Base-by-base conservation (phyloP, 2,797 vertebrate species). In the Danio tinwini region DNA sequence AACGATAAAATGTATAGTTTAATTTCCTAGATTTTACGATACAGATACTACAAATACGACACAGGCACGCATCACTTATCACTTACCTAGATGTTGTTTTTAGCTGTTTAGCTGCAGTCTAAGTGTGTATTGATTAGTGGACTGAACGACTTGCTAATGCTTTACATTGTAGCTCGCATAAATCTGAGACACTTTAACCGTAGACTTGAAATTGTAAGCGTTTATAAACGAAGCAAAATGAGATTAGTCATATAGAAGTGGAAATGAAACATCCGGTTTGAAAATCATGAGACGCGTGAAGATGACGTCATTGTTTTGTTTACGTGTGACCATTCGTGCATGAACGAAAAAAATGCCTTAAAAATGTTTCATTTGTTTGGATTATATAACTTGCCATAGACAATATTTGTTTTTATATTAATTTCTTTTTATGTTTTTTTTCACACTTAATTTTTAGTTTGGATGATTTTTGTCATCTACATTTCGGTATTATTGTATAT, bases 251-350 rank as follows among this genome's bases (percentile, higher is more conserved):
- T 47, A n/a, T n/a, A 4, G 44, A 40, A 7, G 21, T 49, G 47
- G 17, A 50, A 29, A 21, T 39, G 7, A 68, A 14, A 37, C 49
- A 59, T 80, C 78, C 78, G 69, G 78, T 47, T 4, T 73, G n/a
- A 47, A 49, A 21, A 58, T 13, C 59, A 40, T 0, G 5, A 8
- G 59, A 17, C 78, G 78, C 78, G 11, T 53, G 10, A 6, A 73
- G 59, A 80, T 80, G 69, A 73, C 69, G 69, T 17, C 16, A 58
- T 0, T 0, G 12, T 14, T 55, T 45, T 73, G 40, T 63, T 72
- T 72, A 39, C 77, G 64, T 47, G 68, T 55, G 68, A 79, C 58
- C 44, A 2, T 61, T 62, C n/a, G 11, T 12, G n/a, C 17, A 40
- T 12, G 14, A 10, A 39, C n/a, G 14, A 17, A n/a, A n/a, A n/a